Percentiles rank a stretch among this genome's conserved stretches.
Evolutionary conservation across 92 coral and sea anemone genomes (phyloP).

Genomic region (Parazoanthus atlanticus): DNA sequence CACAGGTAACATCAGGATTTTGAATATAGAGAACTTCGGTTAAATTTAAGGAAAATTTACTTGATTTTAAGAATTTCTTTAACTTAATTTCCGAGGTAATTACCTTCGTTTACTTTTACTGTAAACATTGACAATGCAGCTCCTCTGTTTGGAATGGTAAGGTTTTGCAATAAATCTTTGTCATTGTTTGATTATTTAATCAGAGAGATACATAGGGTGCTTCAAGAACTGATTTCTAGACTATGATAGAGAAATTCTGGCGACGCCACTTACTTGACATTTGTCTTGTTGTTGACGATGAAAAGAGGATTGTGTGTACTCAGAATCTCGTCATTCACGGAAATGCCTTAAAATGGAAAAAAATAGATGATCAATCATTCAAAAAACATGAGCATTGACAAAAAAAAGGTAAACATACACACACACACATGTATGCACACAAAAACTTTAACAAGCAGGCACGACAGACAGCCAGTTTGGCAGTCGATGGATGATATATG

Average conservation of each 20-base stretch:
- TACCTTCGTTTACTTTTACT: no score
- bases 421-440: no score
- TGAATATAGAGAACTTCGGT: no score
- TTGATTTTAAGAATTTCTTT: no score
- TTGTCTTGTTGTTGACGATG: conserved; percentile 98
- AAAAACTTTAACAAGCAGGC: background rate
- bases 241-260: background rate
- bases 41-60: no score
- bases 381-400: background rate
- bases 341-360: conserved; percentile 77
- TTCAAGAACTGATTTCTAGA: background rate
- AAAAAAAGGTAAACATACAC: background rate
- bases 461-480: background rate
- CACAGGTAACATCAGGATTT: no score
- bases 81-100: no score
- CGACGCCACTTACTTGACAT: conserved; percentile 82
- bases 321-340: conserved; percentile 96
- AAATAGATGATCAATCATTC: background rate
- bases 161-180: no score
- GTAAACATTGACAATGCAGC: no score
- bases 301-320: conserved; percentile 95
- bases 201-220: no score
- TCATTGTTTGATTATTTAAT: background rate
- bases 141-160: no score
- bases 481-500: background rate